phyloP scores from a whole-genome alignment of 2,797 vertebrate genomes.

The Enteromius fasciolatus region DNA sequence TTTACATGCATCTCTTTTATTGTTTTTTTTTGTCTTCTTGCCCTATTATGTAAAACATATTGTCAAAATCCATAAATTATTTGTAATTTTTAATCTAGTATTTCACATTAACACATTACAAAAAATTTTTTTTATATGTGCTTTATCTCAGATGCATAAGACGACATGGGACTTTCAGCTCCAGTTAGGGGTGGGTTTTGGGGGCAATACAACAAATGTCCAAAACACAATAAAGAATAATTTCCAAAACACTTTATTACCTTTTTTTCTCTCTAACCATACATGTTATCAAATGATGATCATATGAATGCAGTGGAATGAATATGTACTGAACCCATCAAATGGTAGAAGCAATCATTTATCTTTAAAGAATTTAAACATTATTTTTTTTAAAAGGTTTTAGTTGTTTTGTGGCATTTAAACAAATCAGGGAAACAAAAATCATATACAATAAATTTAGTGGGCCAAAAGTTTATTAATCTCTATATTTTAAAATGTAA shows the following conservation, averaged over 20 bases:
- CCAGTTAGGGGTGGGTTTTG: no score
- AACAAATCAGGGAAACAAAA: slow-evolving; percentile 10
- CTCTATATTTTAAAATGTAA: not conserved
- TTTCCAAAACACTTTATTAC: slow-evolving; percentile 31
- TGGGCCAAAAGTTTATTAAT: not conserved
- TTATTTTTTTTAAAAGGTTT: not conserved
- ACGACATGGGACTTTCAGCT: not conserved
- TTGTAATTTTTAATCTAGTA: not conserved
- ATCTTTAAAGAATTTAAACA: not conserved
- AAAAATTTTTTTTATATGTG: not conserved
- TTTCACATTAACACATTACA: not conserved
- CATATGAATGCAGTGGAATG: not conserved
- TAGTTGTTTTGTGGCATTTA: not conserved
- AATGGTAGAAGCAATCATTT: slow-evolving; percentile 1
- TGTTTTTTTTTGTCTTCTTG: not conserved
- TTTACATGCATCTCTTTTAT: not conserved
- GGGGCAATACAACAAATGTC: not conserved
- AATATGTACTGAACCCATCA: slow-evolving; percentile 15
- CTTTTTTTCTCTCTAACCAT: not conserved
- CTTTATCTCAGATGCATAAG: not conserved
- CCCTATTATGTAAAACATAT: not conserved
- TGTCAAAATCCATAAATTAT: not conserved
- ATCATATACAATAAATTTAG: not conserved
- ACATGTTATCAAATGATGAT: not conserved
- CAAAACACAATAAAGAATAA: not conserved